Evolutionary conservation across 1,140 invertebrate species (phyloP).

Genomic region (Papilio polytes): DNA sequence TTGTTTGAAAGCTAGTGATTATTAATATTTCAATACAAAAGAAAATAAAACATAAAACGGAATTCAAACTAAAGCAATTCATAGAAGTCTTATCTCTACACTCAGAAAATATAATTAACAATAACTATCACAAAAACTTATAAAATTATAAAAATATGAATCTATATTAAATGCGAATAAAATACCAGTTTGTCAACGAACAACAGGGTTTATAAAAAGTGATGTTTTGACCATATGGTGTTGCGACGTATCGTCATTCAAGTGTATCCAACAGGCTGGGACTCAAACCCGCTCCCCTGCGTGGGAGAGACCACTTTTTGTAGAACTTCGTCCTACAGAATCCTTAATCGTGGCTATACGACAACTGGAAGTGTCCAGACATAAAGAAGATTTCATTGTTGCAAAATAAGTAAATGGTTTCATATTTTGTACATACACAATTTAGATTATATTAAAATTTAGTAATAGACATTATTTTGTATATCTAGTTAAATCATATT

Average conservation of each 20-base stretch:
- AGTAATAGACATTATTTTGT: too few relatives aligned
- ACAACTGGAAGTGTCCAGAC: background rate
- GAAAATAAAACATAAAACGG: background rate
- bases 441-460: background rate
- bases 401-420: background rate
- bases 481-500: background rate
- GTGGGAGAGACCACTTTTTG: conserved; percentile 36
- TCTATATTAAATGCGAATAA: conserved; percentile 21
- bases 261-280: background rate
- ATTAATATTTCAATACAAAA: too few relatives aligned
- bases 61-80: background rate
- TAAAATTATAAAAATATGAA: conserved; percentile 23
- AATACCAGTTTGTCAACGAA: conserved; percentile 20
- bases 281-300: conserved; percentile 28
- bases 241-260: conserved; percentile 13
- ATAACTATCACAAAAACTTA: conserved; percentile 1
- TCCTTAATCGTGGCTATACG: background rate
- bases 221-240: conserved; percentile 18
- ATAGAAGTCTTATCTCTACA: background rate
- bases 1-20: too few relatives aligned
- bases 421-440: background rate
- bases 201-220: background rate
- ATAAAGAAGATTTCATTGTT: background rate
- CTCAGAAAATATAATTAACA: conserved; percentile 20
- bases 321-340: conserved; percentile 13